Evolutionary conservation across 2,113 vertebrate genomes (phyloP).

Genomic region (Puma concolor): DNA sequence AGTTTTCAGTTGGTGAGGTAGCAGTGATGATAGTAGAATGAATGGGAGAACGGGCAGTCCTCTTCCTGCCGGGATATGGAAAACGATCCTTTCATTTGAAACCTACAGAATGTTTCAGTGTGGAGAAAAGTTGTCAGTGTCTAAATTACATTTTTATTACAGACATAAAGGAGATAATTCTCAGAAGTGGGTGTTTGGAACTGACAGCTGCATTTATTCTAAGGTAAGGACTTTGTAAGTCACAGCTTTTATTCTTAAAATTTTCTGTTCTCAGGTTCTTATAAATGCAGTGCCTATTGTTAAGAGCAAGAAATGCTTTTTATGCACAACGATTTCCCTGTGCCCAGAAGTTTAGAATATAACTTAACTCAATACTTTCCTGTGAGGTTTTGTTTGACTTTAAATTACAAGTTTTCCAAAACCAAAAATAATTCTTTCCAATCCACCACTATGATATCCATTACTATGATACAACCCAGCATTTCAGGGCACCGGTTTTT

Average conservation of each 20-base stretch:
- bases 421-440: neutral
- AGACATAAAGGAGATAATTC: slow-evolving; percentile 67
- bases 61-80: neutral
- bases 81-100: slow-evolving; percentile 19
- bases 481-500: neutral
- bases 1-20: neutral
- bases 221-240: slow-evolving; percentile 50
- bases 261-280: neutral
- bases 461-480: neutral
- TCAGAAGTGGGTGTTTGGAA: slow-evolving; percentile 79
- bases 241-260: neutral
- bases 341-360: neutral
- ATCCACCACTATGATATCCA: neutral
- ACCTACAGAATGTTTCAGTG: neutral
- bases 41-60: neutral
- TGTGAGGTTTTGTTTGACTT: slow-evolving; percentile 39
- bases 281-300: neutral
- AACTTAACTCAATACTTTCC: neutral
- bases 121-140: slow-evolving; percentile 42
- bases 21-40: neutral
- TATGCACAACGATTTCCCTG: neutral
- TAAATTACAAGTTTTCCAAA: slow-evolving; percentile 18
- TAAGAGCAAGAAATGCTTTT: neutral
- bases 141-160: slow-evolving; percentile 63
- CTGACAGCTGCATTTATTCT: slow-evolving; percentile 75